Evolutionary conservation across 2,113 vertebrate species (phyloP), one percentile per base, ranked within the genome.

Genomic region (Sarotherodon lohbergeri): DNA sequence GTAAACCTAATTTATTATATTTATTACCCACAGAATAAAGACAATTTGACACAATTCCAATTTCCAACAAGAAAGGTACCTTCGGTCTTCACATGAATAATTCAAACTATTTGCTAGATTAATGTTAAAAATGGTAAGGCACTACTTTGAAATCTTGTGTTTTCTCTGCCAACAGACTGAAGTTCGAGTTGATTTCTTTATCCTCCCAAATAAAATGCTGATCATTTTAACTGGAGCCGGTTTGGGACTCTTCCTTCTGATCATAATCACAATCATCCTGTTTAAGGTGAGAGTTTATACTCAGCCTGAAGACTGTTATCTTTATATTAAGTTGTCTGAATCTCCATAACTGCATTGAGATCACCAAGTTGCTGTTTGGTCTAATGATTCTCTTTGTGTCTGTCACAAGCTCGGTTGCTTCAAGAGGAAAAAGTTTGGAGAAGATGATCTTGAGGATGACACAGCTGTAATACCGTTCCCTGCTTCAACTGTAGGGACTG

Each of bases 351-450:
- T 22, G 39, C 81, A 36, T 16, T 13, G 24, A 39, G 10, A 82
- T 34, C 5, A 43, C 17, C 34, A 27, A 36, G 61, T 80, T 83
- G 56, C 3, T 4, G 1, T 57, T 78, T 22, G 13, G 9, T 66
- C 59, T 66, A 50, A 90, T 61, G 7, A 14, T 55, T 85, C 27
- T 55, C 24, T 10, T 86, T 71, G 14, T 89, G 14, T 86, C 22
- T 56, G 3, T 86, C 12, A 22, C 34, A 32, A 96, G 95, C 11
- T 93, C 81, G 94, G 95, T 3, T 95, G 89, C 78, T 96, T 96
- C 56, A 94, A 90, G 86, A 92, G 93, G 36, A 95, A 93, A 91
- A 85, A 5, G 1, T 12, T 48, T 46, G 61, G 61, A n/a, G 9
- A 66, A 19, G 61, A 66, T 19, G 9, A 12, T 22, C 32, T 66